Conservation (phyloP, 2,888 invertebrate genomes). For the Pinctada fucata region DNA sequence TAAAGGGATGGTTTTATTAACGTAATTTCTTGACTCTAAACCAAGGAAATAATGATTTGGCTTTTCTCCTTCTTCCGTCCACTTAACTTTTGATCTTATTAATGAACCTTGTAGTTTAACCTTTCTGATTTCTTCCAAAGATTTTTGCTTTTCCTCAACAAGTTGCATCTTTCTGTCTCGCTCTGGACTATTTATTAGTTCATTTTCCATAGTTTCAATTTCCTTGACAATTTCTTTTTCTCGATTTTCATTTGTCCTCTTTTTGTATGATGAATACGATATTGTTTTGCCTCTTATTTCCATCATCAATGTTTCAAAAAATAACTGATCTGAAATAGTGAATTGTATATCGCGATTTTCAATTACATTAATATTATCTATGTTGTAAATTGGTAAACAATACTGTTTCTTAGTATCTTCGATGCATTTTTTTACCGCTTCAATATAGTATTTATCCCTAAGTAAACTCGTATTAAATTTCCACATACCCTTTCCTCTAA, state of each 20-base stretch:
- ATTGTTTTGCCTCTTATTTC: not conserved
- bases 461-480: conserved; percentile 20
- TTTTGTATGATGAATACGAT: not conserved
- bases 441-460: not conserved
- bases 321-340: no score
- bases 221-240: not conserved
- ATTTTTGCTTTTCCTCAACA: not conserved
- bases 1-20: not conserved
- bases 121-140: not conserved
- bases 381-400: no score
- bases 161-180: not conserved
- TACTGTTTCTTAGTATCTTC: not conserved
- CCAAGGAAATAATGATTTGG: not conserved
- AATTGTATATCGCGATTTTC: no score
- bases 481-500: conserved; percentile 19
- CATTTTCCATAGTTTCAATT: not conserved
- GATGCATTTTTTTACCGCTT: not conserved
- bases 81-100: not conserved
- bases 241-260: not conserved
- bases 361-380: no score
- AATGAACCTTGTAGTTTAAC: not conserved
- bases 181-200: not conserved
- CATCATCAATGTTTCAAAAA: no score
- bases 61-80: not conserved
- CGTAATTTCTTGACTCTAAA: not conserved